Conservation (phyloP, 2,113 vertebrate genomes). For the Spea multiplicata region DNA sequence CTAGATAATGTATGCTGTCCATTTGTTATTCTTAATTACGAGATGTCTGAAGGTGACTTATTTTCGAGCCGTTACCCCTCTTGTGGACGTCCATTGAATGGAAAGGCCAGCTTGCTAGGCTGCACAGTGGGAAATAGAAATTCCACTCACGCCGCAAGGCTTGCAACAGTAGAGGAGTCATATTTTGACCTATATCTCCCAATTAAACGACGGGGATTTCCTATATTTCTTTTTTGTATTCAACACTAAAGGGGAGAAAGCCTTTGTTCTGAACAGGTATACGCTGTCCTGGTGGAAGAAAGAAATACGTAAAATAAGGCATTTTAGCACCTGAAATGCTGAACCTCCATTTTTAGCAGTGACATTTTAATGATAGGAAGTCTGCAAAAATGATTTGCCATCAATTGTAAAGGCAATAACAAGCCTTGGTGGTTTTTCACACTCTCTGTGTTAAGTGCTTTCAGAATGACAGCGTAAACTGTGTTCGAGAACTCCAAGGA, state of each 20-base stretch:
- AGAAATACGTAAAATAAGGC: conserved; percentile 55
- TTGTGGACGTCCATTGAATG: background rate
- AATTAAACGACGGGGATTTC: background rate
- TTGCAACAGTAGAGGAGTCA: background rate
- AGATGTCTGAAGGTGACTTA: background rate
- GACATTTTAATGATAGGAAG: conserved; percentile 84
- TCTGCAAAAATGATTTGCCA: conserved; percentile 81
- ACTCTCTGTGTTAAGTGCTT: conserved; percentile 85
- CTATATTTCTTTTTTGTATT: conserved; percentile 4
- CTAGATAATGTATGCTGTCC: background rate
- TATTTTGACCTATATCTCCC: background rate
- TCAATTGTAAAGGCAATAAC: conserved; percentile 84
- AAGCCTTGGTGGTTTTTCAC: conserved; percentile 83
- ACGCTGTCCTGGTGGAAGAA: conserved; percentile 52
- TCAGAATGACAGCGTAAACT: conserved; percentile 83
- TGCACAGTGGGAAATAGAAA: background rate
- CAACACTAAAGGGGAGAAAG: conserved; percentile 44
- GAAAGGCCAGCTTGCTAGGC: background rate
- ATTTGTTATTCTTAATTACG: background rate
- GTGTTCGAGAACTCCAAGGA: conserved; percentile 83
- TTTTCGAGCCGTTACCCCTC: background rate
- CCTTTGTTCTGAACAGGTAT: conserved; percentile 63
- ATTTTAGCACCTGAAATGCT: conserved; percentile 74
- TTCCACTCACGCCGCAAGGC: background rate
- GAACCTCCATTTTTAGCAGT: conserved; percentile 78